These are phyloP conservation scores for Knipowitschia caucasica DNA, from an alignment of 2,797 vertebrate species.

Conservation along the genomic window DNA sequence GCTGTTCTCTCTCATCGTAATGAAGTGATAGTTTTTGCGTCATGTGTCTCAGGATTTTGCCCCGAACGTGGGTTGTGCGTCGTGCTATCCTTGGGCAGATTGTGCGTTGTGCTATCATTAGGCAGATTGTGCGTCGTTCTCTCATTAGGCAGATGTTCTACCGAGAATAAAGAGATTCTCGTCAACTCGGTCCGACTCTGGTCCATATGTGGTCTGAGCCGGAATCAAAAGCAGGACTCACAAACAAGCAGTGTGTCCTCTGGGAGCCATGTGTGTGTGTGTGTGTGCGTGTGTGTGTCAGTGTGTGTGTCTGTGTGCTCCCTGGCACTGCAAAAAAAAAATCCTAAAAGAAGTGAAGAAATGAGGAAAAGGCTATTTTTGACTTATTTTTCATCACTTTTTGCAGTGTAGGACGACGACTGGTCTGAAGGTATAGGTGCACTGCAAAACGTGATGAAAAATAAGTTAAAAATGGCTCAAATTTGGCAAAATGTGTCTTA, in stretches of 20 bases:
- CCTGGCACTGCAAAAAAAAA: too few species aligned
- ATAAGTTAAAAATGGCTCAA: too few species aligned
- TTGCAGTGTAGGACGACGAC: too few species aligned
- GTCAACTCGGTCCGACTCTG: slow-evolving; percentile 38
- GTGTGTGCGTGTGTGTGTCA: slow-evolving; percentile 41
- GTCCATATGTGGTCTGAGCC: slow-evolving; percentile 67
- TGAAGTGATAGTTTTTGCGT: slow-evolving; percentile 46
- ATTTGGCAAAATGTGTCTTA: too few species aligned
- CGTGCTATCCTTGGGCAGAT: slow-evolving; percentile 73
- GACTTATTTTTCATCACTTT: too few species aligned
- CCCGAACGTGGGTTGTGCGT: too few species aligned
- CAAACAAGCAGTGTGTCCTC: slow-evolving; percentile 68
- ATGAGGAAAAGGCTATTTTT: too few species aligned
- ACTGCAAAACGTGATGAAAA: too few species aligned
- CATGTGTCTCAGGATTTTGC: slow-evolving; percentile 61
- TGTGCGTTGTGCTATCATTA: slow-evolving; percentile 65
- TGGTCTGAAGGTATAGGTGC: too few species aligned
- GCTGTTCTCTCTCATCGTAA: slow-evolving; percentile 19
- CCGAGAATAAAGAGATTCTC: slow-evolving; percentile 51
- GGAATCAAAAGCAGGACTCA: slow-evolving; percentile 59
- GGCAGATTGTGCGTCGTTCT: slow-evolving; percentile 50
- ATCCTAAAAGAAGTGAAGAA: too few species aligned
- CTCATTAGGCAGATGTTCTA: slow-evolving; percentile 71
- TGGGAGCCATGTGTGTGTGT: slow-evolving; percentile 67
- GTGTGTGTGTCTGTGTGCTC: too few species aligned